A percentile compares a stretch with the other conserved stretches of the same genome.
Conservation (phyloP, 1,140 invertebrate species). For the Paracyclopina nana region DNA sequence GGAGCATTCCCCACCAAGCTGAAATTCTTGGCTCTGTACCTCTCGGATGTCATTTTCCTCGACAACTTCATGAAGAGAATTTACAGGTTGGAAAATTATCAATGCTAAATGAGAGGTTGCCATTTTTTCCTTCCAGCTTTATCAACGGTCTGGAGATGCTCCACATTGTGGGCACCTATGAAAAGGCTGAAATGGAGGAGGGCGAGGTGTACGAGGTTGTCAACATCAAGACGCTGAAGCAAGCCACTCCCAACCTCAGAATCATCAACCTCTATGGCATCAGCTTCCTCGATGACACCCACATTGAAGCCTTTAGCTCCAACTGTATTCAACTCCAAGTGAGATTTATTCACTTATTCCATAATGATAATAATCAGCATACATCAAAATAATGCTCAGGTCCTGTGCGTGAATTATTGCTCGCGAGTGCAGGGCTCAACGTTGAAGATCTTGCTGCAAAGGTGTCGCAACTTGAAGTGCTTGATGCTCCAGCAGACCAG, state of each 20-base stretch:
- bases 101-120: neutral
- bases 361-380: too few relatives aligned
- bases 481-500: slow-evolving; percentile 30
- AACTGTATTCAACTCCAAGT: slow-evolving; percentile 51
- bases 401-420: slow-evolving; percentile 23
- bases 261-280: slow-evolving; percentile 94
- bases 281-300: slow-evolving; percentile 93
- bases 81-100: slow-evolving; percentile 9
- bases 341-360: slow-evolving; percentile 16
- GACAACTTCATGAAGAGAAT: slow-evolving; percentile 99
- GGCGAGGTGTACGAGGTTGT: slow-evolving; percentile 99
- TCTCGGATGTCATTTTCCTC: slow-evolving; percentile 60
- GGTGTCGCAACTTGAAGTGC: slow-evolving; percentile 63
- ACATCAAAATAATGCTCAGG: too few relatives aligned
- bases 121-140: slow-evolving; percentile 47
- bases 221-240: slow-evolving; percentile 94
- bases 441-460: slow-evolving; percentile 76
- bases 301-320: slow-evolving; percentile 91
- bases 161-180: slow-evolving; percentile 95
- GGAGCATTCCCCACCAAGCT: slow-evolving; percentile 29
- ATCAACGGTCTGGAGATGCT: slow-evolving; percentile 96
- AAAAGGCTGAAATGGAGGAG: slow-evolving; percentile 95
- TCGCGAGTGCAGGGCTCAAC: slow-evolving; percentile 88
- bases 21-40: slow-evolving; percentile 6
- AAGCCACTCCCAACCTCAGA: slow-evolving; percentile 76